These are phyloP conservation scores for Hycleus phaleratus DNA, from an alignment of 1,140 invertebrate species.

Conservation along the genomic window DNA sequence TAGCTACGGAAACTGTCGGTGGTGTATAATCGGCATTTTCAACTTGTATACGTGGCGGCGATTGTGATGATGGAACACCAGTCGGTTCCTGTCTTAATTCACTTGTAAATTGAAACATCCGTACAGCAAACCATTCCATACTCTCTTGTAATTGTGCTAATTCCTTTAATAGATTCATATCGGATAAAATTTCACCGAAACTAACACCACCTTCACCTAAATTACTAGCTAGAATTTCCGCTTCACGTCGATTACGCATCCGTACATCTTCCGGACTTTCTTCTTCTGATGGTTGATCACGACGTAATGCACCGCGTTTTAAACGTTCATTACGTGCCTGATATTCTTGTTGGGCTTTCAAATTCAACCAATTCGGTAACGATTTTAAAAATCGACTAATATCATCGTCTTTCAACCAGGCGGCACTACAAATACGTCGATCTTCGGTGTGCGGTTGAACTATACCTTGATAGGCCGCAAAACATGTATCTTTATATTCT, in stretches of 20 bases:
- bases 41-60: conserved; percentile 37
- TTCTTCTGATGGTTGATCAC: conserved; percentile 53
- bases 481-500: conserved; percentile 69
- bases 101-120: conserved; percentile 47
- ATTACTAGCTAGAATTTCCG: conserved; percentile 84
- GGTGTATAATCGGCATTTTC: conserved; percentile 15
- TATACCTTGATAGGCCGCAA: conserved; percentile 65
- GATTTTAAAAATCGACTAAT: conserved; percentile 84
- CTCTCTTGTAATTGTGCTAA: conserved; percentile 87
- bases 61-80: conserved; percentile 16
- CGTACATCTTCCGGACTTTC: conserved; percentile 70
- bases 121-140: conserved; percentile 68
- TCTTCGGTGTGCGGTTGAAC: conserved; percentile 76
- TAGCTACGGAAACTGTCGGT: conserved; percentile 34
- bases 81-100: conserved; percentile 41
- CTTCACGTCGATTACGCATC: conserved; percentile 77
- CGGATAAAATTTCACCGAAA: conserved; percentile 74
- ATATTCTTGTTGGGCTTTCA: conserved; percentile 51
- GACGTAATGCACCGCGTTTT: conserved; percentile 34
- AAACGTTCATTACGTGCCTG: conserved; percentile 36
- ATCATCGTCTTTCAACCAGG: conserved; percentile 91
- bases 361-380: conserved; percentile 72
- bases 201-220: conserved; percentile 78
- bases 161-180: conserved; percentile 67
- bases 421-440: conserved; percentile 73